A percentile compares a stretch with the other conserved stretches of the same genome.
These are phyloP conservation scores for Ptychadena robeensis DNA, from an alignment of 2,797 vertebrate genomes.

Conservation along the genomic window DNA sequence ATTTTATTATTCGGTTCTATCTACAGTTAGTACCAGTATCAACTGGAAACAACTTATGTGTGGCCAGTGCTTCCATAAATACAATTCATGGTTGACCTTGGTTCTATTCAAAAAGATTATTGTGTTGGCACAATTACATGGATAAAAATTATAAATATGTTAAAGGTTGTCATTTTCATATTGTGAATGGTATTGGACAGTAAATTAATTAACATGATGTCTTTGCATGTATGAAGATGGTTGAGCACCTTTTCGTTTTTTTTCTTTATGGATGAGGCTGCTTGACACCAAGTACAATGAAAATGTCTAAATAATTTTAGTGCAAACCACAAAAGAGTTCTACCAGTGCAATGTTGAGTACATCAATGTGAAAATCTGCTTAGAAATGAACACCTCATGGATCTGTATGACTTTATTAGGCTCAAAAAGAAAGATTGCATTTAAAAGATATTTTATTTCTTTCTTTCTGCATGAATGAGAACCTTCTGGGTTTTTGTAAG, in stretches of 20 bases:
- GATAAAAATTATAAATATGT: background rate
- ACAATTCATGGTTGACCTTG: background rate
- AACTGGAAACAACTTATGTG: slow-evolving; percentile 14
- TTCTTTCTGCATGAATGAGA: background rate
- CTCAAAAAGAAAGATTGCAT: background rate
- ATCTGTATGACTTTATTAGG: background rate
- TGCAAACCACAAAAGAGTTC: slow-evolving; percentile 29
- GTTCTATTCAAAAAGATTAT: background rate
- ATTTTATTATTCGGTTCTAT: background rate
- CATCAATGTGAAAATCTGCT: background rate
- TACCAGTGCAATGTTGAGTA: slow-evolving; percentile 22
- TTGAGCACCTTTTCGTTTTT: background rate
- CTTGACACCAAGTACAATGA: slow-evolving; percentile 13
- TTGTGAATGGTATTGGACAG: background rate
- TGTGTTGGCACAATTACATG: slow-evolving; percentile 27
- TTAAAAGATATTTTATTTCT: background rate
- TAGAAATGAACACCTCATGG: background rate
- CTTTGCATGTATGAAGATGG: slow-evolving; percentile 15
- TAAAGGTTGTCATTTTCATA: slow-evolving; percentile 29
- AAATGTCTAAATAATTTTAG: slow-evolving; percentile 9
- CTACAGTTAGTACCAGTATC: slow-evolving; percentile 16
- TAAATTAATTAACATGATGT: background rate
- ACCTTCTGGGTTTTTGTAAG: background rate
- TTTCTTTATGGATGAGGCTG: slow-evolving; percentile 6
- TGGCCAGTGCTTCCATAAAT: slow-evolving; percentile 9